These are phyloP conservation scores for Drosophila melanica DNA, from an alignment of 1,140 invertebrate genomes.

Conservation along the genomic window DNA sequence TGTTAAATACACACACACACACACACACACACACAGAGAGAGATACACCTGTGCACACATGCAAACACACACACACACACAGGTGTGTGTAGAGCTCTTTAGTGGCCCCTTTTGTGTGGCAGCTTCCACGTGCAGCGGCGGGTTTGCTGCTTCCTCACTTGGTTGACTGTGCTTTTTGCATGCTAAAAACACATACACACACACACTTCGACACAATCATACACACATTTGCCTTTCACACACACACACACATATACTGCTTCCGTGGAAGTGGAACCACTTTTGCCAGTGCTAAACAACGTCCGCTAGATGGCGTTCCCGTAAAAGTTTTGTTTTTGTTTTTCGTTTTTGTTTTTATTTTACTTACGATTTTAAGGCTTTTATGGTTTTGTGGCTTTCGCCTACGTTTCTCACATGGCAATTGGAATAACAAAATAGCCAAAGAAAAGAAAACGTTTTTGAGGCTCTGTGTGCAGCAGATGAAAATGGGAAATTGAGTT, in stretches of 20 bases:
- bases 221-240: slow-evolving; percentile 26
- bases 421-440: slow-evolving; percentile 31
- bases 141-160: slow-evolving; percentile 2
- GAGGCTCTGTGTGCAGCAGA: slow-evolving; percentile 7
- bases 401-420: slow-evolving; percentile 30
- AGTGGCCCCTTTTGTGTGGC: slow-evolving; percentile 63
- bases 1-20: slow-evolving; percentile 61
- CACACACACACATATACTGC: not conserved
- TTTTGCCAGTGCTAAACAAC: slow-evolving; percentile 29
- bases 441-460: not conserved
- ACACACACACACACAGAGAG: slow-evolving; percentile 32
- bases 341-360: slow-evolving; percentile 57
- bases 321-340: slow-evolving; percentile 37
- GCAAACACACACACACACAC: slow-evolving; percentile 13
- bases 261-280: slow-evolving; percentile 19
- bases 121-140: slow-evolving; percentile 1
- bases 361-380: slow-evolving; percentile 70
- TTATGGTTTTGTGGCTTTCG: slow-evolving; percentile 64
- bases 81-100: slow-evolving; percentile 52
- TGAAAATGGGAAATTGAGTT: slow-evolving; percentile 4
- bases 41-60: slow-evolving; percentile 9
- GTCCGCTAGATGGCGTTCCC: slow-evolving; percentile 36
- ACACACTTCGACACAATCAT: slow-evolving; percentile 2
- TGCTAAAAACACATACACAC: slow-evolving; percentile 23
- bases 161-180: slow-evolving; percentile 41